Base-by-base conservation (phyloP, 2,797 vertebrate species). In the Poecilia velifera region DNA sequence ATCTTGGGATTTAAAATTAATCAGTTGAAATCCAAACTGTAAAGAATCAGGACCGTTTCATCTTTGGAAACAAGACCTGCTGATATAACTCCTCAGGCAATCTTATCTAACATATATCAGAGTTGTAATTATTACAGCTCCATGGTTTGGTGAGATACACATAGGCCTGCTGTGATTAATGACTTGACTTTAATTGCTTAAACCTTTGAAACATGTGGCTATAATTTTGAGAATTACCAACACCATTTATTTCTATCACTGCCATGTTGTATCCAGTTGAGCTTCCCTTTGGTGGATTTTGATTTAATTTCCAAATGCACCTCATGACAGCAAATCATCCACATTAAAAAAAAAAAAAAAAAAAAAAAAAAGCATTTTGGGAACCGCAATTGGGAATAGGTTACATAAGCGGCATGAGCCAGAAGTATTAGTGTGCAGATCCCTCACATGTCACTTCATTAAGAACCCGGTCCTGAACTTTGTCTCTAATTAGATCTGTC, bases 401-500 rank as follows among this genome's bases (percentile, higher is more conserved):
- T 89, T 87, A 86, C 75, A 85, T 85, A 88, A 89, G 88, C 76
- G 81, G 79, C 57, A 59, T 75, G 74, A 84, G 80, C 82, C 76
- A 36, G 72, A 82, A 73, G 86, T 84, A 85, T 88, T 90, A 88
- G 82, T 43, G 62, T 57, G 83, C 78, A 85, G 76, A 89, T 87
- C 80, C 84, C 86, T 82, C 78, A 77, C 81, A 78, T 89, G 84
- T 72, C 53, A 80, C 77, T 82, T 88, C 83, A 88, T 91, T 82
- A 72, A 64, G 82, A 79, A 71, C 82, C 89, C 76, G 78, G 76
- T 51, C 71, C 76, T 82, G 79, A 88, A 87, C 80, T 47, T 86
- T 81, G 84, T 87, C 84, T 91, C 86, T 93, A 91, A 94, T 94
- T 91, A 86, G 89, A 91, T 90, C 90, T 87, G 92, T 94, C 93